These are phyloP conservation scores for Drosophila picticornis DNA, from an alignment of 2,888 invertebrate genomes.

Conservation along the genomic window DNA sequence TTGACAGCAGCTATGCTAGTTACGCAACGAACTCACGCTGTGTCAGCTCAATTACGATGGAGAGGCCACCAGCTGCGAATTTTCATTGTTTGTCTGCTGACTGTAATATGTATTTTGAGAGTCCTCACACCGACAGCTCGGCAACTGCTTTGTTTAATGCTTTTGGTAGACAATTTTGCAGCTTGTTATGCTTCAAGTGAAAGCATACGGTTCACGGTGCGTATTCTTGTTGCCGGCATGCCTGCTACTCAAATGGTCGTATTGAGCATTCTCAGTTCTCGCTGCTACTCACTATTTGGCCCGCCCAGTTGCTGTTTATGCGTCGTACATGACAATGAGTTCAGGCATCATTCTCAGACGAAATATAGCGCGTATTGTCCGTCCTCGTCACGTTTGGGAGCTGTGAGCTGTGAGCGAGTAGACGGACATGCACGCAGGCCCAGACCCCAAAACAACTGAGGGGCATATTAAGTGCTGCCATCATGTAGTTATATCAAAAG, in stretches of 20 bases:
- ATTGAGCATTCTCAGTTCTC: constrained; percentile 54
- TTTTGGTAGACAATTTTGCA: constrained; percentile 46
- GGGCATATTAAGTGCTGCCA: constrained; percentile 72
- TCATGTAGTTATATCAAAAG: constrained; percentile 78
- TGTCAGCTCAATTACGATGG: constrained; percentile 39
- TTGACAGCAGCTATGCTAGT: constrained; percentile 31
- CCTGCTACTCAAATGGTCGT: constrained; percentile 42
- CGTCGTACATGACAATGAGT: constrained; percentile 78
- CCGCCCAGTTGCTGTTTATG: constrained; percentile 57
- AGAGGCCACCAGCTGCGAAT: constrained; percentile 19
- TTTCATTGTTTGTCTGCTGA: constrained; percentile 49
- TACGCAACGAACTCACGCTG: constrained; percentile 43
- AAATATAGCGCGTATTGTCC: constrained; percentile 50
- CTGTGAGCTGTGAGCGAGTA: constrained; percentile 12
- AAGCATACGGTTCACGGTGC: constrained; percentile 34
- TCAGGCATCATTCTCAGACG: constrained; percentile 24
- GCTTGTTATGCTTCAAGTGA: constrained; percentile 24
- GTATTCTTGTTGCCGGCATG: constrained; percentile 54
- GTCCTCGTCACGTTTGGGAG: constrained; percentile 72
- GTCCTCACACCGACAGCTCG: constrained; percentile 18
- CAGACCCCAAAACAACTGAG: constrained; percentile 22
- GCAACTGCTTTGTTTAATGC: constrained; percentile 60
- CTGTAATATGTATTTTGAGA: constrained; percentile 59
- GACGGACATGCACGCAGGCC: constrained; percentile 17
- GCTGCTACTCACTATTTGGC: constrained; percentile 20